Conservation (phyloP, 2,797 vertebrate species). For the Tauraco hartlaubi region DNA sequence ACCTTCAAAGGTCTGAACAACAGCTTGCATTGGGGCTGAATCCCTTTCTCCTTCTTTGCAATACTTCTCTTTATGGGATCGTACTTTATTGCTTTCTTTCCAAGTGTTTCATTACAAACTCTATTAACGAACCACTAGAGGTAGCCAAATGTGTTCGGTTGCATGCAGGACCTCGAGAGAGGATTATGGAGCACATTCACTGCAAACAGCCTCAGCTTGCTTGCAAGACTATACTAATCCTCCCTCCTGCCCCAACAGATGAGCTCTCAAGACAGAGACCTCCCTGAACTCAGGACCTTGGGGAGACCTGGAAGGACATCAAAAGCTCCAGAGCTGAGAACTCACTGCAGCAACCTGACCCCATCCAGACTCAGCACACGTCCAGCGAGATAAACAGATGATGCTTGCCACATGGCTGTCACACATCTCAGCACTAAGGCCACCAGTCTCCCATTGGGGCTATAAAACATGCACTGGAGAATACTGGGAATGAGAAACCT, state of each 20-base stretch:
- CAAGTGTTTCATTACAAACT: conserved; percentile 8
- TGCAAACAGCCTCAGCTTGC: not conserved
- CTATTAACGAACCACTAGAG: conserved; percentile 7
- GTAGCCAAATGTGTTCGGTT: conserved; percentile 23
- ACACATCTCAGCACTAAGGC: not conserved
- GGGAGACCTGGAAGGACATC: not conserved
- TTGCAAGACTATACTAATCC: not conserved
- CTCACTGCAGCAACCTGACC: not conserved
- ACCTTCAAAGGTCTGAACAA: not conserved
- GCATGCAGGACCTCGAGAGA: not conserved
- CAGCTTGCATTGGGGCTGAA: not conserved
- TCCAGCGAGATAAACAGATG: not conserved
- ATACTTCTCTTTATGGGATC: not conserved
- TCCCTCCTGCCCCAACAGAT: not conserved
- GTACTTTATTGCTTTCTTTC: not conserved
- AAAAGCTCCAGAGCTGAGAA: not conserved
- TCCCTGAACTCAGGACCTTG: not conserved
- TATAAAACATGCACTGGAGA: not conserved
- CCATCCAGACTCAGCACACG: not conserved
- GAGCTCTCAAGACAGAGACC: not conserved
- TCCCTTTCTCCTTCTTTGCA: not conserved
- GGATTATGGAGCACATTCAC: not conserved
- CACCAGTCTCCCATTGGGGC: not conserved
- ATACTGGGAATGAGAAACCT: not conserved
- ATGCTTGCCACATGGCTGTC: not conserved